Base-by-base conservation (phyloP, 2,888 invertebrate genomes). In the Drosophila histrio region DNA sequence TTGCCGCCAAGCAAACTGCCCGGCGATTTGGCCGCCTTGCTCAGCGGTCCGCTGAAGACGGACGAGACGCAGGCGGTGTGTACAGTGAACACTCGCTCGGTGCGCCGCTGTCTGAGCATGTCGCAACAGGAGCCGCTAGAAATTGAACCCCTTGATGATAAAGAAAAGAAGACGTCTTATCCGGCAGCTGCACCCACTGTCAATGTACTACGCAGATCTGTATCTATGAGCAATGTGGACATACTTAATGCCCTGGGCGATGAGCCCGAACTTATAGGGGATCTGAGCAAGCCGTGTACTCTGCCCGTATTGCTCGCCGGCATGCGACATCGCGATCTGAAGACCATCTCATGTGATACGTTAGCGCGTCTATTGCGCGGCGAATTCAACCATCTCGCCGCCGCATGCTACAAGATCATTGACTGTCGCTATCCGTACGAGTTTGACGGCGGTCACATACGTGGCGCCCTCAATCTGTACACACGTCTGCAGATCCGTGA, bases 401-500 rank as follows among this genome's bases (percentile, higher is more conserved):
- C 92, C 8, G 92, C 92, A 8, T 93, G 94, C 2, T 98, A 92
- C 87, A 94, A 93, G 92, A 94, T 99, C 7, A 95, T 99, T 39
- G 99, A 99, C 91, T 98, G 98, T 90, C 94, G 99, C 2, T 99
- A 98, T 92, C 98, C 99, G 0, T 99, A 98, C 91, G 99, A 99
- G 92, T 99, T 92, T 90, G 94, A 95, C 0, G 98, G 97, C 1
- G 99, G 99, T 0, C 99, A 99, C 90, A 97, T 99, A 30, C 89
- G 92, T 50, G 95, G 96, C 1, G 97, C 98, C 0, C 81, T 94
- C 7, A 99, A 99, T 91, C 92, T 97, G 17, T 97, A 95, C 92
- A 97, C 96, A 0, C 95, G 95, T 59, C 95, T 96, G 0, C 95
- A 95, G 66, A 94, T 98, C 11, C 91, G 94, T 67, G 92, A 93